Conservation (phyloP, 2,888 invertebrate genomes). For the Euspilapteryx auroguttella region DNA sequence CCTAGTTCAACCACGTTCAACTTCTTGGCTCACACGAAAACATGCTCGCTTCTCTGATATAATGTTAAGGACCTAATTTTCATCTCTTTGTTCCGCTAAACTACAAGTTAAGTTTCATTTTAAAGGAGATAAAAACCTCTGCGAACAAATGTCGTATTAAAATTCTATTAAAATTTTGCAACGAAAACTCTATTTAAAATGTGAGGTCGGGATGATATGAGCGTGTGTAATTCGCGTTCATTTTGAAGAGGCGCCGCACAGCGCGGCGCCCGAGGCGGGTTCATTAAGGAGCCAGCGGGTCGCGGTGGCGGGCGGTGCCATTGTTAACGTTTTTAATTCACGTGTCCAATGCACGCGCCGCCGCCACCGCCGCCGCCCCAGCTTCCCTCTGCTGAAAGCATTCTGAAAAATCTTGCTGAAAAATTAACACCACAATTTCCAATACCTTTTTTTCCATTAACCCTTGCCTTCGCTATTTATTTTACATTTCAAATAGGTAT, state of each 20-base stretch:
- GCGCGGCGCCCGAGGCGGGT: slow-evolving; percentile 20
- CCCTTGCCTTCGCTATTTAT: slow-evolving; percentile 47
- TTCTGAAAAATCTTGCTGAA: slow-evolving; percentile 57
- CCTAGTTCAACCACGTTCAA: too few species aligned
- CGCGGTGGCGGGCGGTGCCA: slow-evolving; percentile 26
- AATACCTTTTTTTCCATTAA: slow-evolving; percentile 32
- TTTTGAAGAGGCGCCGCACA: slow-evolving; percentile 9
- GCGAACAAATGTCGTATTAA: too few species aligned
- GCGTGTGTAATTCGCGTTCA: slow-evolving; percentile 13
- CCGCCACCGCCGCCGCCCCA: too few species aligned
- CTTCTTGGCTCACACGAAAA: too few species aligned
- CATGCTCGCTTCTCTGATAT: too few species aligned
- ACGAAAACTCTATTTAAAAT: too few species aligned
- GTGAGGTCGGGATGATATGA: slow-evolving; percentile 2
- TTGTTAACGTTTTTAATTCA: slow-evolving; percentile 59
- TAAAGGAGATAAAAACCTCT: too few species aligned
- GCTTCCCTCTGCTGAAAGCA: slow-evolving; percentile 29
- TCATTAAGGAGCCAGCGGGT: slow-evolving; percentile 44
- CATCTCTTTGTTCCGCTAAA: too few species aligned
- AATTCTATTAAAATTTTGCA: neutral
- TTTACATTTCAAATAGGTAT: slow-evolving; percentile 31
- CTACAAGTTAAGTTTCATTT: too few species aligned
- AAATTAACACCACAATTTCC: slow-evolving; percentile 56
- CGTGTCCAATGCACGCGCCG: slow-evolving; percentile 50
- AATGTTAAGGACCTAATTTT: too few species aligned